phyloP scores from a whole-genome alignment of 2,113 vertebrate genomes.

The Chloropsis cyanopogon region DNA sequence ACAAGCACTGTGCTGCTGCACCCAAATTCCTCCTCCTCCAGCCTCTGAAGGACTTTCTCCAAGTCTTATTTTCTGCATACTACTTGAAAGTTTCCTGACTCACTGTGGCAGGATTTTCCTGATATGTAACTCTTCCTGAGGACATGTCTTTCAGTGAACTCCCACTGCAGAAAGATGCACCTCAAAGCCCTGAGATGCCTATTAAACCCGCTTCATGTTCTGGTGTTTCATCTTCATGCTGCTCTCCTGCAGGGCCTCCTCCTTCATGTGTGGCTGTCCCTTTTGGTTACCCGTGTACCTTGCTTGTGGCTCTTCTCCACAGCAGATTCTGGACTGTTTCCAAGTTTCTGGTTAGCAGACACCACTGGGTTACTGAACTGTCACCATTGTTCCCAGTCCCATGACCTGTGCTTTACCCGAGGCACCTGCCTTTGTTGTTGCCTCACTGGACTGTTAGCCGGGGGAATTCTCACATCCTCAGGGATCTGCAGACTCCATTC shows the following conservation, averaged over 20 bases:
- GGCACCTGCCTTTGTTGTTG: not conserved
- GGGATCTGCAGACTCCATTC: not conserved
- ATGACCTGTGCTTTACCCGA: not conserved
- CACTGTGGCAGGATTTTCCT: not conserved
- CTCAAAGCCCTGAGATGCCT: not conserved
- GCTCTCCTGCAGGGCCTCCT: not conserved
- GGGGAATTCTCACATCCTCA: not conserved
- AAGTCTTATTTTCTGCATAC: not conserved
- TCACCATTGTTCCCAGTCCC: not conserved
- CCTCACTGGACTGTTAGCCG: not conserved
- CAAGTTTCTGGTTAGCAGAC: not conserved
- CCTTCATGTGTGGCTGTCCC: no score
- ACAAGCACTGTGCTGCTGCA: not conserved
- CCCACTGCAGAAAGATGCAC: not conserved
- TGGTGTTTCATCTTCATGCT: not conserved
- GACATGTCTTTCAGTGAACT: not conserved
- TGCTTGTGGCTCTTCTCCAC: not conserved
- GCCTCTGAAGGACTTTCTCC: not conserved
- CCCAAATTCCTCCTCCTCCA: not conserved
- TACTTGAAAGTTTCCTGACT: not conserved
- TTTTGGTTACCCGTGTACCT: not conserved
- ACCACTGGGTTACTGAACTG: not conserved
- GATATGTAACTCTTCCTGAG: not conserved
- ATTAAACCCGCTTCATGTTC: not conserved
- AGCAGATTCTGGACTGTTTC: not conserved